Conservation (phyloP, 2,888 invertebrate species). For the Hypomecis atomaria region DNA sequence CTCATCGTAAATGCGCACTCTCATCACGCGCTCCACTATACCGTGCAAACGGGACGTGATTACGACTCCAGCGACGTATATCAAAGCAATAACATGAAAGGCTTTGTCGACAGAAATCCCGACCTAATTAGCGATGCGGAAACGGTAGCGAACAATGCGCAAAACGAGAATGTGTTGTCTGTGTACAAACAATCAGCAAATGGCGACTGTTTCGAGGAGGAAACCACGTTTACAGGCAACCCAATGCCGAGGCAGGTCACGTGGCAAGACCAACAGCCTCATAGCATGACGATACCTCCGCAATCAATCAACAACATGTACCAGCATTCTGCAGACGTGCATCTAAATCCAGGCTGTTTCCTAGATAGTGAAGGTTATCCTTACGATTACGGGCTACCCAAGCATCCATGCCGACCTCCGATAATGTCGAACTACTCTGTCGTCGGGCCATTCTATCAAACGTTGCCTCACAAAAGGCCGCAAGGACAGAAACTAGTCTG, state of each 20-base stretch:
- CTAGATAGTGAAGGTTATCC: conserved; percentile 92
- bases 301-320: conserved; percentile 81
- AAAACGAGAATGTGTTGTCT: conserved; percentile 77
- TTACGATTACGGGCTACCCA: conserved; percentile 90
- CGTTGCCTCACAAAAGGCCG: conserved; percentile 89
- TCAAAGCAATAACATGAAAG: conserved; percentile 79
- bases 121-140: conserved; percentile 92
- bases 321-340: conserved; percentile 89
- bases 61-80: conserved; percentile 84
- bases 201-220: conserved; percentile 74
- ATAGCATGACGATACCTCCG: conserved; percentile 70
- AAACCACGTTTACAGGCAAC: conserved; percentile 72
- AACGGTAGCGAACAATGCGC: conserved; percentile 81
- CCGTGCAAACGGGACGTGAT: conserved; percentile 79
- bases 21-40: conserved; percentile 83
- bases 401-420: conserved; percentile 81
- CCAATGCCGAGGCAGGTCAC: conserved; percentile 81
- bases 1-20: conserved; percentile 84
- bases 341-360: conserved; percentile 90
- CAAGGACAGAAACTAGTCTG: conserved; percentile 82
- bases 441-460: conserved; percentile 87
- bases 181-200: conserved; percentile 73
- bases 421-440: conserved; percentile 77
- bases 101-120: conserved; percentile 89
- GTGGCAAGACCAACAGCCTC: conserved; percentile 82